Evolutionary conservation across 2,888 invertebrate species (phyloP), one percentile per base, ranked within the genome.

Genomic region (Lissonota sp.): DNA sequence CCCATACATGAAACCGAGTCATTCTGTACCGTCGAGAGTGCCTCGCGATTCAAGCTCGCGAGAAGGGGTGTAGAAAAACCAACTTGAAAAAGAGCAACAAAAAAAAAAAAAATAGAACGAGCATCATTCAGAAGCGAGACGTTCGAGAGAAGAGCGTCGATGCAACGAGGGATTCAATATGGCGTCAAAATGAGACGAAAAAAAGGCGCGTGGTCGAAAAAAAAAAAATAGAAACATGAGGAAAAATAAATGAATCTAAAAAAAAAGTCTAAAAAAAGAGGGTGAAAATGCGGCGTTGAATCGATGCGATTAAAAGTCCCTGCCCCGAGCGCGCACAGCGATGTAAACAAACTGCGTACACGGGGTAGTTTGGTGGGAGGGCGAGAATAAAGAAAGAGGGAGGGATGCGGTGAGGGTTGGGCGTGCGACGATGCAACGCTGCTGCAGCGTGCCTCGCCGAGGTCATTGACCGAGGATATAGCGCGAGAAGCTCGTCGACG

Each of bases 401-500:
- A 46, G 55, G 46, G 16, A 46, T 60, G 42, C 57, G 14, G 12
- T 40, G 75, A 60, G 60, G 57, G 64, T 60, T 55, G 44, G 73
- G 60, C 64, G 70, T 78, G 74, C 80, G 73, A 73, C 64, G 74
- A 46, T 79, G 66, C 78, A 79, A 58, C 14, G 67, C 55, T 73
- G 87, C 87, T 88, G 87, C 86, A 53, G 87, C 87, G 26, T 88
- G 87, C 86, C 87, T 89, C 86, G 86, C 87, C 81, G 88, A 88
- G 92, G 91, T 92, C 91, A 87, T 87, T 90, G 91, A 91, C 92
- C 91, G 88, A 87, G 88, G 88, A 86, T 88, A 84, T 88, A 84
- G 79, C 79, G 84, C 81, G 85, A 84, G 86, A 86, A 83, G 74
- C 85, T 84, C 80, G 86, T 67, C 73, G 83, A 70, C 69, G 83